Percentiles rank a stretch among this genome's conserved stretches.
phyloP scores from a whole-genome alignment of 2,797 vertebrate species.

The Parauchenoglanis ngamensis region DNA sequence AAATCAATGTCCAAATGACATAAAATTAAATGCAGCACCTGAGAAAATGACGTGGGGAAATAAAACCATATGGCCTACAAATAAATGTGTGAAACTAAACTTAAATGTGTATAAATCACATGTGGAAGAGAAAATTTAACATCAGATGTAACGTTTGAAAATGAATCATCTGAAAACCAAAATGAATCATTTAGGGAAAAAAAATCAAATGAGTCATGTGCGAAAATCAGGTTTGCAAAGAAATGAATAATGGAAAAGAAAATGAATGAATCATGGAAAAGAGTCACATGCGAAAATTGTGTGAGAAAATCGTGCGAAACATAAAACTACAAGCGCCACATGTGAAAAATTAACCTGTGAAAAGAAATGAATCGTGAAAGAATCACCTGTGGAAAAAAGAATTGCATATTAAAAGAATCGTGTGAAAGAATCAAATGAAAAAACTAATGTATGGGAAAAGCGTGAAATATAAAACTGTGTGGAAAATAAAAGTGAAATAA shows the following conservation, averaged over 20 bases:
- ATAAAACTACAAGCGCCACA: too few species aligned
- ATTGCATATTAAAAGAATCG: neutral
- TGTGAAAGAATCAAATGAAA: neutral
- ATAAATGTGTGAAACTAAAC: neutral
- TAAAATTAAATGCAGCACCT: neutral
- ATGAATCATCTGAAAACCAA: neutral
- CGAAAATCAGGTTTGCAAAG: neutral
- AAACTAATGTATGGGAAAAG: too few species aligned
- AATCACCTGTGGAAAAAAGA: neutral
- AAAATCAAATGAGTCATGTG: neutral
- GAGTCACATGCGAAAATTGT: neutral
- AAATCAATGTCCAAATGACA: neutral
- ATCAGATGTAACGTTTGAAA: neutral
- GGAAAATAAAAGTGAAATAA: too few species aligned
- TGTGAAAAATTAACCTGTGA: neutral
- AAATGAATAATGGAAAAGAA: neutral
- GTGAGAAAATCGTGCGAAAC: neutral
- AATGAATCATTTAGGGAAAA: neutral
- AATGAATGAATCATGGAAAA: neutral
- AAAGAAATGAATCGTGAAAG: neutral
- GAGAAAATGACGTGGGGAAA: neutral
- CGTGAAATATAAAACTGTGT: too few species aligned
- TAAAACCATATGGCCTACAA: neutral
- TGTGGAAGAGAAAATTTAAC: neutral
- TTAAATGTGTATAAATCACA: neutral